These are phyloP conservation scores for Pristionchus mayeri DNA, from an alignment of 2,888 invertebrate species.

Conservation along the genomic window DNA sequence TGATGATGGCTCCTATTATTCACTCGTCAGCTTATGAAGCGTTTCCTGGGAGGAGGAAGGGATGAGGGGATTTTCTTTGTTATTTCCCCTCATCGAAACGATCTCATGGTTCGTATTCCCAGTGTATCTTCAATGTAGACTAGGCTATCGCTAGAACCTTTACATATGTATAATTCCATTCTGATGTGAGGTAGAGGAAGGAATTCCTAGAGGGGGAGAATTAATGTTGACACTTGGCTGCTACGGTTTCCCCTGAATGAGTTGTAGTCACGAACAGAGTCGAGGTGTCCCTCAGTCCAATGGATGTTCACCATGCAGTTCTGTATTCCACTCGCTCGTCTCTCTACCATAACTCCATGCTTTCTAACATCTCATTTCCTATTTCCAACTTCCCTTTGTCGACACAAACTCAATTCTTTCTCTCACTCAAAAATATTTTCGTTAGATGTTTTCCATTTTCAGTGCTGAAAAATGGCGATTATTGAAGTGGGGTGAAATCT, in stretches of 20 bases:
- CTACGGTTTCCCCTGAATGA: not conserved
- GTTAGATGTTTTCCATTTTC: no score
- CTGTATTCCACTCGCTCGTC: no score
- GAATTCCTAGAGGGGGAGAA: slow-evolving; percentile 4
- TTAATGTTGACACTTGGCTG: not conserved
- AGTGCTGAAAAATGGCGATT: no score
- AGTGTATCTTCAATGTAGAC: no score
- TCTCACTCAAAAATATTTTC: no score
- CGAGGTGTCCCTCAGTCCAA: no score
- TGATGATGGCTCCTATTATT: slow-evolving; percentile 10
- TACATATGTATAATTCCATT: slow-evolving; percentile 2
- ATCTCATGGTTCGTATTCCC: no score
- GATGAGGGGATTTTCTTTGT: not conserved
- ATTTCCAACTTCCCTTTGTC: no score
- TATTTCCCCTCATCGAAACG: not conserved
- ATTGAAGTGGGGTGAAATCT: not conserved
- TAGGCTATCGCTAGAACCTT: not conserved
- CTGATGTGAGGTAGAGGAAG: not conserved
- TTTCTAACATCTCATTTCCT: no score
- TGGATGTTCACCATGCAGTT: no score
- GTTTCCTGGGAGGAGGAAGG: not conserved
- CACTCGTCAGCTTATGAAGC: not conserved
- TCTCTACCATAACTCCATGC: no score
- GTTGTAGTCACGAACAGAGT: not conserved
- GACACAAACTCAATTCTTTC: no score